Evolutionary conservation across 1,140 invertebrate genomes (phyloP).

Genomic region (Pseudomyrmex dendroicus): DNA sequence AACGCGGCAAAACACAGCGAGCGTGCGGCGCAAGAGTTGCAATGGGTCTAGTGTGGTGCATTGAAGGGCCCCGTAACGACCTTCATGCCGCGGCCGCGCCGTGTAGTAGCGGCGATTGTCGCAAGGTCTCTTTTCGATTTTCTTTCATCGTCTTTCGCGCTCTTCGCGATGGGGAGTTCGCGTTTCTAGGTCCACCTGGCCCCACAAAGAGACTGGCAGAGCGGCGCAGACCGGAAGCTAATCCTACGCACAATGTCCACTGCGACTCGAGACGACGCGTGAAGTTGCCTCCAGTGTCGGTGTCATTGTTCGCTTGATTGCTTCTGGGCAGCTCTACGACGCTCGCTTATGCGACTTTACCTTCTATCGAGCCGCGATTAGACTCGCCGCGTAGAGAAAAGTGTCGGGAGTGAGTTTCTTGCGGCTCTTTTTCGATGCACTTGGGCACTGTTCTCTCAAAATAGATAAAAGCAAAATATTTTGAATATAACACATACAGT

Average conservation of each 20-base stretch:
- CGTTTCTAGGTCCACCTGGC: constrained; percentile 40
- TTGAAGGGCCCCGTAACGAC: constrained; percentile 66
- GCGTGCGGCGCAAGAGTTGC: constrained; percentile 47
- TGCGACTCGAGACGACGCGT: constrained; percentile 53
- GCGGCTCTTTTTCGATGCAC: constrained; percentile 1
- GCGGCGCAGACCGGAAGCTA: constrained; percentile 46
- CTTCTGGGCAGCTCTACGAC: constrained; percentile 67
- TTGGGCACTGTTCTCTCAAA: constrained; percentile 5
- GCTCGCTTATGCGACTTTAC: constrained; percentile 59
- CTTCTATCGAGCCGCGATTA: constrained; percentile 73
- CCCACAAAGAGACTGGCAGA: constrained; percentile 19
- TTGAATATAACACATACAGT: not conserved
- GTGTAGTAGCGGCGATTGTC: not conserved
- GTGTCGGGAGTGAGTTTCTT: constrained; percentile 19
- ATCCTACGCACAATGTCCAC: constrained; percentile 74
- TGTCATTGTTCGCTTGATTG: constrained; percentile 78
- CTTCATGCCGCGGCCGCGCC: constrained; percentile 12
- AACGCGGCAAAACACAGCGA: constrained; percentile 70
- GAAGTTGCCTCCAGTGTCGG: constrained; percentile 63
- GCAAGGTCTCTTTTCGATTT: constrained; percentile 39
- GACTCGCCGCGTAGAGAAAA: constrained; percentile 65
- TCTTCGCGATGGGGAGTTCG: constrained; percentile 4
- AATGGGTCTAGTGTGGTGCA: constrained; percentile 28
- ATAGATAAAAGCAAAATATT: not conserved
- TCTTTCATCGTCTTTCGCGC: constrained; percentile 9